Conservation (phyloP, 1,140 invertebrate genomes). For the Pomacea maculata region DNA sequence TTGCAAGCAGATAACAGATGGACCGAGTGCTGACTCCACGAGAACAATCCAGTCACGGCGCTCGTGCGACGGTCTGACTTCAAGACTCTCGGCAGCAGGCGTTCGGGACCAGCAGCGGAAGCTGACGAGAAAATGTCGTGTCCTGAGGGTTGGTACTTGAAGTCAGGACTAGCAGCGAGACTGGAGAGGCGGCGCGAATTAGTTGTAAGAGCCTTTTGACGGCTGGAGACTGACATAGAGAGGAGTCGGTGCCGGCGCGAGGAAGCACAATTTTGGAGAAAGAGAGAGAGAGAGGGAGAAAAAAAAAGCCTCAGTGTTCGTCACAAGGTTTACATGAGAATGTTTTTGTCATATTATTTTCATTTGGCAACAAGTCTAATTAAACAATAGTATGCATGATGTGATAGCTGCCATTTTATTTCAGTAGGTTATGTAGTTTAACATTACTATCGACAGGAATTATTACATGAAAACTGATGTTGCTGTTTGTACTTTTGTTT, state of each 20-base stretch:
- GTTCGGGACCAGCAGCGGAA: neutral
- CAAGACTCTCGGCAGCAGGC: neutral
- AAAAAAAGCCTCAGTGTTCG: neutral
- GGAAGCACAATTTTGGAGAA: neutral
- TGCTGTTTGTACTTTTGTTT: too few species aligned
- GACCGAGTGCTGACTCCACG: too few species aligned
- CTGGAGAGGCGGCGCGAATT: neutral
- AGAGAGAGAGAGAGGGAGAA: neutral
- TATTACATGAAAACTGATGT: too few species aligned
- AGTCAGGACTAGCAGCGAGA: neutral
- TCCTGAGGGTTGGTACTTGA: neutral
- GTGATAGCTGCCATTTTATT: too few species aligned
- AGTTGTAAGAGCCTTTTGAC: neutral
- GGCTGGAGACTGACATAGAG: neutral
- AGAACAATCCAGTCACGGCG: too few species aligned
- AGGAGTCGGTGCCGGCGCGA: neutral
- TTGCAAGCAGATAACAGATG: too few species aligned
- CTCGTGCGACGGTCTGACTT: neutral
- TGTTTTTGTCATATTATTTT: neutral
- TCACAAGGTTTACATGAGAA: too few species aligned
- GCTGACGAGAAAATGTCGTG: neutral
- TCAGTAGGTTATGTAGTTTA: too few species aligned
- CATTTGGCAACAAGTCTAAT: too few species aligned
- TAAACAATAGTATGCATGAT: too few species aligned
- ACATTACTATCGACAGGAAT: too few species aligned